A percentile compares a stretch with the other conserved stretches of the same genome.
phyloP scores from a whole-genome alignment of 2,888 invertebrate genomes.

The Alsophila aescularia region DNA sequence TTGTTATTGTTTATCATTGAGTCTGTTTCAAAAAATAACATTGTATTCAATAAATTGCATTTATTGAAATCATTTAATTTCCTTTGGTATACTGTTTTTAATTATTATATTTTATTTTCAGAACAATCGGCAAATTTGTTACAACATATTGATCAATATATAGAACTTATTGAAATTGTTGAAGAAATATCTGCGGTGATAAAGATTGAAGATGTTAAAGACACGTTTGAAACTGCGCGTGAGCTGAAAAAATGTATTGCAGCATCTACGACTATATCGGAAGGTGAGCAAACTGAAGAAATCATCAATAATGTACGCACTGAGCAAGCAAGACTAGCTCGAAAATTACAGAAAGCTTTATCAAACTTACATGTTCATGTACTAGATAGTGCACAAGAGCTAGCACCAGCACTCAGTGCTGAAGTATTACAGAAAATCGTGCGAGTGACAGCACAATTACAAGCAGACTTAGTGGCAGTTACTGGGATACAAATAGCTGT shows the following conservation, averaged over 20 bases:
- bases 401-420: conserved; percentile 45
- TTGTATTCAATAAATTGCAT: background rate
- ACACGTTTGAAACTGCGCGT: conserved; percentile 58
- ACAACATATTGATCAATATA: conserved; percentile 65
- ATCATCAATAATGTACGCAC: conserved; percentile 25
- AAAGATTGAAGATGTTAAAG: conserved; percentile 56
- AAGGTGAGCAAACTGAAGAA: conserved; percentile 30
- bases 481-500: conserved; percentile 47
- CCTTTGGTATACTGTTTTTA: background rate
- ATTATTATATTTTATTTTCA: conserved; percentile 46
- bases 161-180: conserved; percentile 66
- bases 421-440: conserved; percentile 54
- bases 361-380: conserved; percentile 56
- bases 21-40: background rate
- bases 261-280: conserved; percentile 30
- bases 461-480: conserved; percentile 58
- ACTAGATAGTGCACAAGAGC: conserved; percentile 53
- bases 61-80: background rate
- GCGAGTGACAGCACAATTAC: conserved; percentile 56
- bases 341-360: conserved; percentile 58
- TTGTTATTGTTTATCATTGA: background rate
- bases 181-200: conserved; percentile 64
- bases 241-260: conserved; percentile 57
- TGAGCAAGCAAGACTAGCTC: conserved; percentile 50
- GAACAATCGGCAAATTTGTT: conserved; percentile 52